Evolutionary conservation across 2,113 vertebrate genomes (phyloP).

Genomic region (Recurvirostra avosetta): DNA sequence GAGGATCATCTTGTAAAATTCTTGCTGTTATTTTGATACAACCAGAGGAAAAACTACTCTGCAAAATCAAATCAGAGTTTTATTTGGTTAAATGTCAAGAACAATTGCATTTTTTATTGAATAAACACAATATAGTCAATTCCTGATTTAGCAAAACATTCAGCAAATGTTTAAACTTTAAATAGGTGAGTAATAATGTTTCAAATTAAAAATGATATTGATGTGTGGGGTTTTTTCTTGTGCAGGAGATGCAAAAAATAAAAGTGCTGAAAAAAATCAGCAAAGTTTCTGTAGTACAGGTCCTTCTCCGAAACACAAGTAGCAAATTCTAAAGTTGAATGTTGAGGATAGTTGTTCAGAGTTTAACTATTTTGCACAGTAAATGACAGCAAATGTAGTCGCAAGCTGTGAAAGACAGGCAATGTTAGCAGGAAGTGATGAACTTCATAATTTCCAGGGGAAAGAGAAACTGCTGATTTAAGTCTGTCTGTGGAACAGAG

Average conservation of each 20-base stretch:
- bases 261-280: not conserved
- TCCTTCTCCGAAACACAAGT: not conserved
- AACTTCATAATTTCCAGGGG: not conserved
- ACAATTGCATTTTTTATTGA: not conserved
- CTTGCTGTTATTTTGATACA: not conserved
- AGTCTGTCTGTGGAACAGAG: not conserved
- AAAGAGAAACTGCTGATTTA: not conserved
- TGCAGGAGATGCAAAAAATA: not conserved
- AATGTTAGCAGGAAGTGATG: not conserved
- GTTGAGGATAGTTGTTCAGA: not conserved
- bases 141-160: not conserved
- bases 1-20: not conserved
- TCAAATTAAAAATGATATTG: not conserved
- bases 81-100: not conserved
- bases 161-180: not conserved
- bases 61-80: not conserved
- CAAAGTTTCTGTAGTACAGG: not conserved
- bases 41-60: not conserved
- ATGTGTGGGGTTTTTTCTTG: rapidly evolving
- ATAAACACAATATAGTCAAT: not conserved
- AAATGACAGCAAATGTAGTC: not conserved
- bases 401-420: not conserved
- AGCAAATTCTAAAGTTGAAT: not conserved
- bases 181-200: not conserved
- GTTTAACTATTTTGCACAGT: not conserved